Base-by-base conservation (phyloP, 2,113 vertebrate species). In the Gallinago jamesoni region DNA sequence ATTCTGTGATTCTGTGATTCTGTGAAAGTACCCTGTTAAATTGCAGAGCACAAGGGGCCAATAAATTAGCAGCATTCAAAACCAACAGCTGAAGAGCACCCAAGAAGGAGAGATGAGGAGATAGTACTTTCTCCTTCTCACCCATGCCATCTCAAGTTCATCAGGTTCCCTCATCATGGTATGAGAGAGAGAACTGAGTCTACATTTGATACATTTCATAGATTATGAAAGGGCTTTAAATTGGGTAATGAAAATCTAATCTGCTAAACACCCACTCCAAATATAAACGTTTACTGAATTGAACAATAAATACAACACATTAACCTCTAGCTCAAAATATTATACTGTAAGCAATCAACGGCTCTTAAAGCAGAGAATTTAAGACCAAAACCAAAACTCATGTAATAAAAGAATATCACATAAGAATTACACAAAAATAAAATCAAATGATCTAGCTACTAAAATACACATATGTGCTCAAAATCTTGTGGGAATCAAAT, bases 381-480 rank as follows among this genome's bases (percentile, higher is more conserved):
- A 97, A 96, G 84, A 93, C 68, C 50, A 89, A 96, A 93, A 17
- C 14, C 74, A 90, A 92, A 97, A 91, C 69, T 94, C 28, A 73
- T 85, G 56, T 80, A 96, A 97, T 94, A 96, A 95, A 97, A 96
- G 87, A 97, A 74, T 93, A 97, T 86, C 94, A 72, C 66, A 62
- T 87, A 97, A 96, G 89, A 96, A 89, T 73, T 88, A 89, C 84
- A 97, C 24, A 96, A 98, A 97, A 97, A 97, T 86, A 97, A 97
- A 98, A 91, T 81, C 81, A 97, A 97, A 97, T 76, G 41, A 96
- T 94, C 92, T 95, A 97, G 96, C 97, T 98, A 98, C 98, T 97
- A 97, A 98, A 98, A 97, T 98, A 98, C 95, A 98, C 97, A 92
- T 96, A 96, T 96, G 96, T 96, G 90, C 91, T 97, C 87, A 94